Evolutionary conservation across 2,113 vertebrate genomes (phyloP), one percentile per base, ranked within the genome.

Genomic region (Meriones unguiculatus): DNA sequence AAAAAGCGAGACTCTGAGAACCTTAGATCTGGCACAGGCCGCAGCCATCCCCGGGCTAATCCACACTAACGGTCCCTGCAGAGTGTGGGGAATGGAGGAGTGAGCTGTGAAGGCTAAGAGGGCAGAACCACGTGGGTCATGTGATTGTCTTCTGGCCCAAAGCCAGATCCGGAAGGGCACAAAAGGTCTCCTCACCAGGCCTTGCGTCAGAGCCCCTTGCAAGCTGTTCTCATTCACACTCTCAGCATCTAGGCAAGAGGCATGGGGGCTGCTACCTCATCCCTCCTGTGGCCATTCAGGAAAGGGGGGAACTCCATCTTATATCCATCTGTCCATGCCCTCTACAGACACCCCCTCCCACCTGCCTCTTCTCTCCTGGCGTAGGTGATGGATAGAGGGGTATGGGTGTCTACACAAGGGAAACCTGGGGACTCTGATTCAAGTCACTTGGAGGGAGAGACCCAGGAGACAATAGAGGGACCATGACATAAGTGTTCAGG

Each of bases 141-240:
- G 0, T 92, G 85, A 65, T n/a, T 17, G 28, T 41, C 35, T 69
- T 52, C 82, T 96, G 97, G 86, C n/a, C 70, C 59, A 3, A 7
- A 2, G 95, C 97, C 97, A 95, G 90, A 57, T 73, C 85, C 22
- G 3, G 96, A 97, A 96, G 93, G 88, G 87, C 46, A 94, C 5
- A 8, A 93, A 77, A 96, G 95, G 92, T 92, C 87, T 87, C 93
- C 20, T 3, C 78, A 41, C 93, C 95, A 86, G 93, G 96, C 46
- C 13, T 1, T 77, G 81, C 3, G 1, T 69, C 87, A 72, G 81
- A 96, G 90, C 72, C 84, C 97, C 97, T 95, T 1, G 5, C 96
- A 97, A 97, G 97, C 96, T 97, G 97, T 96, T 97, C 93, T 89
- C 91, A 32, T 97, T 97, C 96, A 95, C 97, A 91, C 96, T 96